phyloP scores from a whole-genome alignment of 2,113 vertebrate genomes.

The Anas platyrhynchos region DNA sequence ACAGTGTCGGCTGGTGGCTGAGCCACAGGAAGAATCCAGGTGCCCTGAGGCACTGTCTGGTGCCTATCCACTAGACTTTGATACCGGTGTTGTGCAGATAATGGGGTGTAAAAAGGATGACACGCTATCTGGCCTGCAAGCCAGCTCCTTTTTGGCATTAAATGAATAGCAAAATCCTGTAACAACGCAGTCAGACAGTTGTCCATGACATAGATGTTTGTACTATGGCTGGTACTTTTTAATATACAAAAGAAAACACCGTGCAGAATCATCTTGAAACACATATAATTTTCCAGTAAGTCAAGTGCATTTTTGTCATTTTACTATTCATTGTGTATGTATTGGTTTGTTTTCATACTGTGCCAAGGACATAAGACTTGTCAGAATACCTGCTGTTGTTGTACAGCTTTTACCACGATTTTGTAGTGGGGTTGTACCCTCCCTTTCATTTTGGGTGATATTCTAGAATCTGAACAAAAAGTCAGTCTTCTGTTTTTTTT shows the following conservation, averaged over 20 bases:
- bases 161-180: neutral
- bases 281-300: neutral
- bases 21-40: neutral
- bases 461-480: neutral
- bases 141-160: neutral
- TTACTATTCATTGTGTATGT: neutral
- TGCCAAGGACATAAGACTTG: neutral
- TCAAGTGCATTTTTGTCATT: neutral
- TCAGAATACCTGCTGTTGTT: neutral
- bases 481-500: neutral
- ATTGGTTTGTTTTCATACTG: neutral
- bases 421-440: neutral
- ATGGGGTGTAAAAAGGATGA: neutral
- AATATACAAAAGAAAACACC: neutral
- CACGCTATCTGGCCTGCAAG: neutral
- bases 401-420: neutral
- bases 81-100: neutral
- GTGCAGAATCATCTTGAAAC: neutral
- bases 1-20: neutral
- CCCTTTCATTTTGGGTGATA: neutral
- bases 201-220: neutral
- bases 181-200: neutral
- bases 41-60: neutral
- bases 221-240: neutral
- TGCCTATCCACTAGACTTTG: neutral